These are phyloP conservation scores for Apotomis betuletana DNA, from an alignment of 2,888 invertebrate genomes.

Conservation along the genomic window DNA sequence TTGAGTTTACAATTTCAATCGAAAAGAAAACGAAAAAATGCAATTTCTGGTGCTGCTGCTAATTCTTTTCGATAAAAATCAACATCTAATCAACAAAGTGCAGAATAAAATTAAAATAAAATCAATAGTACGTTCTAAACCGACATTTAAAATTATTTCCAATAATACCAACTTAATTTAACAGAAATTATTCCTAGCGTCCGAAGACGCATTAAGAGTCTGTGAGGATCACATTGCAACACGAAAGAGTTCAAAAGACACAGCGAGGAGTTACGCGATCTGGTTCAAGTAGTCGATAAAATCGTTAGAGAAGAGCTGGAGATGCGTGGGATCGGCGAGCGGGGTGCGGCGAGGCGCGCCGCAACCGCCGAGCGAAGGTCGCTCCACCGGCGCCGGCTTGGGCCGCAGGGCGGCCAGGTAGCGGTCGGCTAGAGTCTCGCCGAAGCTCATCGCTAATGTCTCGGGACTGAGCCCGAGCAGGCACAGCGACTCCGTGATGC, in stretches of 20 bases:
- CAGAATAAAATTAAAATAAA: slow-evolving; percentile 82
- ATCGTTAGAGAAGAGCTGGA: slow-evolving; percentile 85
- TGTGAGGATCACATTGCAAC: slow-evolving; percentile 54
- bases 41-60: slow-evolving; percentile 78
- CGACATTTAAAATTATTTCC: slow-evolving; percentile 81
- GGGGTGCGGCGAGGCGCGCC: slow-evolving; percentile 60
- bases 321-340: slow-evolving; percentile 64
- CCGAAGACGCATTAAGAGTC: slow-evolving; percentile 53
- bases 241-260: slow-evolving; percentile 58
- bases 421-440: slow-evolving; percentile 77
- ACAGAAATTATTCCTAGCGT: slow-evolving; percentile 78
- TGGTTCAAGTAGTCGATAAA: slow-evolving; percentile 85
- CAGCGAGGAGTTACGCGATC: slow-evolving; percentile 76
- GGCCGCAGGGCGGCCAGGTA: slow-evolving; percentile 74
- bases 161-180: slow-evolving; percentile 83
- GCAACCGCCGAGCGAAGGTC: slow-evolving; percentile 57
- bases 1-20: slow-evolving; percentile 56
- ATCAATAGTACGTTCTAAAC: slow-evolving; percentile 81
- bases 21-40: slow-evolving; percentile 71
- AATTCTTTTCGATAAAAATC: slow-evolving; percentile 76
- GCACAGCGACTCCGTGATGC: slow-evolving; percentile 76
- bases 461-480: slow-evolving; percentile 74
- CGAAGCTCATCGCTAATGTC: slow-evolving; percentile 74
- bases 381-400: slow-evolving; percentile 59
- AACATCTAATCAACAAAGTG: slow-evolving; percentile 81